Evolutionary conservation across 2,797 vertebrate genomes (phyloP), one percentile per base, ranked within the genome.

Genomic region (Discoglossus pictus): DNA sequence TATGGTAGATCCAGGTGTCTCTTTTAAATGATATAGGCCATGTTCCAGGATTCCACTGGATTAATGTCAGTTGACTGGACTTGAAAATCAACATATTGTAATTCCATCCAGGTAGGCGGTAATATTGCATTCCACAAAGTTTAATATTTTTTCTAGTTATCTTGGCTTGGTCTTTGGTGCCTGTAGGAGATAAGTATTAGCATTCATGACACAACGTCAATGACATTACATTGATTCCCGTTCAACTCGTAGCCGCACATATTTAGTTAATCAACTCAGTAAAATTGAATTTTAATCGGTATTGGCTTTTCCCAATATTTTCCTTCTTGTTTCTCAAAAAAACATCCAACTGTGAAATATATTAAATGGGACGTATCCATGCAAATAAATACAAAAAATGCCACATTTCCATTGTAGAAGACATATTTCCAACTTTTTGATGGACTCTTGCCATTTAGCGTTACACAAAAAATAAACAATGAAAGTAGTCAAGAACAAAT

Each of bases 1-100:
- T 31, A 65, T 35, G 47, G 51, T 65, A 65, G 52, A 48, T 58
- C 43, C 63, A 66, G 23, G 42, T 66, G 52, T 39, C 21, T 46
- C 42, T 58, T 44, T 24, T 47, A 25, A 66, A 58, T 50, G 3
- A 39, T 39, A 46, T 13, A 55, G 52, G 52, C 40, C 21, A n/a
- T 38, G 15, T 47, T 55, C 63, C 42, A 56, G 21, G 27, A 38
- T 56, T 61, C 52, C 27, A 34, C 21, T 46, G 12, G 21, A 48
- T 48, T 24, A 38, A 24, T 66, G 43, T 66, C 53, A 48, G 17
- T 21, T 44, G 31, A 48, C 16, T 48, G 42, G 34, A 36, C 7
- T 27, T 66, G 51, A 54, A 35, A 16, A 48, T 24, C 21, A 48
- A 21, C 10, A 24, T 4, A 51, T 16, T 51, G 13, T 51, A 51